Evolutionary conservation across 1,140 invertebrate genomes (phyloP).

Genomic region (Pantala flavescens): DNA sequence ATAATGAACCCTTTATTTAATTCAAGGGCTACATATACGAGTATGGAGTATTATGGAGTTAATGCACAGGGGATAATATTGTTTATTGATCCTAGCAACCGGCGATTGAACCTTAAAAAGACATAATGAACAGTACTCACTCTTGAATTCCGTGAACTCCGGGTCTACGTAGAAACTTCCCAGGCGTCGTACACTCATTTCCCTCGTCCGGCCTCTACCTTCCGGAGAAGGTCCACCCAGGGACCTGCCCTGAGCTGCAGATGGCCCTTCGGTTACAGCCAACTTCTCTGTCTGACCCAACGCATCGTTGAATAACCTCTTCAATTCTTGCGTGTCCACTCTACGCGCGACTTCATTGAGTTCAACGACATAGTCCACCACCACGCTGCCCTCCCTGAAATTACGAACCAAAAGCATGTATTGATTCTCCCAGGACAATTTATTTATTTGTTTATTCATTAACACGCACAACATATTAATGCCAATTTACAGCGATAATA

Average conservation of each 20-base stretch:
- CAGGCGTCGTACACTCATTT: constrained; percentile 43
- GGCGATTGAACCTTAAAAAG: too few relatives aligned
- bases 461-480: too few relatives aligned
- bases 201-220: background rate
- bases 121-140: constrained; percentile 37
- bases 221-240: background rate
- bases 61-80: too few relatives aligned
- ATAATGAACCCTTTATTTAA: too few relatives aligned
- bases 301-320: constrained; percentile 69
- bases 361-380: constrained; percentile 80
- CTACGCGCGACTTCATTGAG: constrained; percentile 60
- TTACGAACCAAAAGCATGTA: too few relatives aligned
- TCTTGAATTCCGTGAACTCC: constrained; percentile 77
- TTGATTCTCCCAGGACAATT: background rate
- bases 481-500: too few relatives aligned
- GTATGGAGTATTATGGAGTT: too few relatives aligned
- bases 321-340: constrained; percentile 70
- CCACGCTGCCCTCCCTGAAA: constrained; percentile 65
- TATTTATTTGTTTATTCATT: too few relatives aligned
- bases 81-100: too few relatives aligned
- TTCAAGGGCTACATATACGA: too few relatives aligned
- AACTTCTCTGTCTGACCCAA: constrained; percentile 41
- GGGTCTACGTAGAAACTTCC: constrained; percentile 75
- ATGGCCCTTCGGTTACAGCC: constrained; percentile 39
- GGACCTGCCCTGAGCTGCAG: background rate